Evolutionary conservation across 2,113 vertebrate genomes (phyloP), one percentile per base, ranked within the genome.

Genomic region (Myxocyprinus asiaticus): DNA sequence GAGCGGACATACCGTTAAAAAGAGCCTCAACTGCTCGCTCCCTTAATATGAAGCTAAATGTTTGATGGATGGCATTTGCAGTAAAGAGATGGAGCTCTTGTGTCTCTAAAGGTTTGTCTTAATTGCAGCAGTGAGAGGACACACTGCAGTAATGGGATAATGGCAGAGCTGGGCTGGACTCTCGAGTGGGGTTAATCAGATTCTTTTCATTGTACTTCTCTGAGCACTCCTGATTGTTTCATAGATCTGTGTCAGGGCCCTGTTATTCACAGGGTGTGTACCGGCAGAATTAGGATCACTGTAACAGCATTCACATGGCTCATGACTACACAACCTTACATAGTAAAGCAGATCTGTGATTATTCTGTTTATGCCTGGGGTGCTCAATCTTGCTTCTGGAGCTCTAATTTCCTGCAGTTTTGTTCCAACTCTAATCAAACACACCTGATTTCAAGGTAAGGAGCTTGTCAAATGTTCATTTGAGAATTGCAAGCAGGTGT

Each of bases 121-220:
- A 93, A 94, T 94, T 94, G 93, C 91, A 92, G 87, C 86, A 90
- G 86, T 91, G 78, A 94, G 90, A 87, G 92, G 93, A 91, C 88
- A 92, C 89, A 88, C 87, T 85, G 84, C 79, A 87, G 89, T 93
- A 94, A 94, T 93, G 92, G 91, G 90, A 93, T 96, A 92, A 92
- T 90, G 85, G 89, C 86, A 89, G 90, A 94, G 83, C 91, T 88
- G 85, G 90, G 51, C 91, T 86, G 92, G 82, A 86, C 67, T 88
- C 89, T 85, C 63, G 83, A 86, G 89, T 84, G 80, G 86, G 82
- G 88, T 76, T 92, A 92, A 93, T 91, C 87, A 90, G 90, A 71
- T 93, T 89, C 72, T 3, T 61, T 81, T 73, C 82, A 83, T 84
- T 89, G 92, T 88, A 80, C 84, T 85, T 90, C 89, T 78, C 79